Percentiles rank a stretch among this genome's conserved stretches.
Conservation (phyloP, 2,113 vertebrate species). For the Chloropsis cyanopogon region DNA sequence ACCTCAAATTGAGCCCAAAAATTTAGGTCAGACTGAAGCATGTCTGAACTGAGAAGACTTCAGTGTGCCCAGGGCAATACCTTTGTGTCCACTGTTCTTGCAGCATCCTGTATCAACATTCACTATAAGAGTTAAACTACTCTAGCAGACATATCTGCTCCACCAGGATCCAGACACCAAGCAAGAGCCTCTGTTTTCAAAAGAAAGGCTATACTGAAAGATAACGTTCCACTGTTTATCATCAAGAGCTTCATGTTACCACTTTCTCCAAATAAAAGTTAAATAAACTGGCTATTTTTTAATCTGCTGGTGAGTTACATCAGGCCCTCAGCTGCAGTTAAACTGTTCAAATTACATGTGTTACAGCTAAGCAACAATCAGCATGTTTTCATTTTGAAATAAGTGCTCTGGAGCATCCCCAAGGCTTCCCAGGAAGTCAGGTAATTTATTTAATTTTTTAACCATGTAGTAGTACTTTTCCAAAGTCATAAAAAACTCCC, state of each 20-base stretch:
- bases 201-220: not conserved
- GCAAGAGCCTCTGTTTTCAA: not conserved
- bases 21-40: not conserved
- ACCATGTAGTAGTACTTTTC: not conserved
- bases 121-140: accelerated
- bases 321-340: not conserved
- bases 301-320: not conserved
- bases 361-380: conserved; percentile 15
- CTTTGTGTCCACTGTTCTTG: not conserved
- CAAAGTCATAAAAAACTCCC: not conserved
- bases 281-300: not conserved
- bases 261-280: not conserved
- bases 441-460: not conserved
- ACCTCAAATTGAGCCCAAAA: not conserved
- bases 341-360: not conserved
- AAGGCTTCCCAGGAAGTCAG: not conserved
- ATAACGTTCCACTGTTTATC: not conserved
- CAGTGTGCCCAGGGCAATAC: not conserved
- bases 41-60: not conserved
- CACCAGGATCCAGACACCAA: not conserved
- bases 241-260: not conserved
- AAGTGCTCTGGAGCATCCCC: not conserved
- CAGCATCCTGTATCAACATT: not conserved
- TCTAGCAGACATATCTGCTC: not conserved
- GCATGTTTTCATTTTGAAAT: not conserved